These are phyloP conservation scores for Lordiphosa mommai DNA, from an alignment of 1,140 invertebrate genomes.

Conservation along the genomic window DNA sequence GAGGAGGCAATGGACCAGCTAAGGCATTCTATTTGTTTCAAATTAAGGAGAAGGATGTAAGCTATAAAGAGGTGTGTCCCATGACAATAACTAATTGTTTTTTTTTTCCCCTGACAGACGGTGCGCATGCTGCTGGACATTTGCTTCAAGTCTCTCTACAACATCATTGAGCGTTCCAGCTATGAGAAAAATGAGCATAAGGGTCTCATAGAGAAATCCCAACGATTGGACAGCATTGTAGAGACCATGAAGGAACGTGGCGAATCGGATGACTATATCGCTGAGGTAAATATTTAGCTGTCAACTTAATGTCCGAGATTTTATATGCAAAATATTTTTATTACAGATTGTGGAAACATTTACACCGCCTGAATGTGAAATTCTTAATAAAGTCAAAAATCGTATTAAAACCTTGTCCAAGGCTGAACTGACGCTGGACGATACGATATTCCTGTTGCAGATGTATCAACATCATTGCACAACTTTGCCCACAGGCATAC, in stretches of 20 bases:
- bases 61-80: not conserved
- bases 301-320: not conserved
- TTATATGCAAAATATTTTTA: not conserved
- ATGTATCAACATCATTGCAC: conserved; percentile 81
- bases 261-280: conserved; percentile 87
- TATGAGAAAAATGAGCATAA: conserved; percentile 84
- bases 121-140: conserved; percentile 87
- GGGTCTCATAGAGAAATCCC: conserved; percentile 91
- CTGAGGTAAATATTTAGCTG: conserved; percentile 82
- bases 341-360: conserved; percentile 88
- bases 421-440: conserved; percentile 85
- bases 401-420: conserved; percentile 85
- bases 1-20: conserved; percentile 81
- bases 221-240: conserved; percentile 89
- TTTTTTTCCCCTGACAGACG: conserved; percentile 80
- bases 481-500: conserved; percentile 41
- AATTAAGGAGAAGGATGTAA: conserved; percentile 82
- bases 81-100: not conserved
- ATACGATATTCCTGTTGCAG: conserved; percentile 87
- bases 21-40: conserved; percentile 88
- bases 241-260: conserved; percentile 87
- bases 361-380: conserved; percentile 87
- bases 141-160: conserved; percentile 89
- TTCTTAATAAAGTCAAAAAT: conserved; percentile 84
- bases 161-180: conserved; percentile 83